Base-by-base conservation (phyloP, 2,797 vertebrate species). In the Pipistrellus pipistrellus region DNA sequence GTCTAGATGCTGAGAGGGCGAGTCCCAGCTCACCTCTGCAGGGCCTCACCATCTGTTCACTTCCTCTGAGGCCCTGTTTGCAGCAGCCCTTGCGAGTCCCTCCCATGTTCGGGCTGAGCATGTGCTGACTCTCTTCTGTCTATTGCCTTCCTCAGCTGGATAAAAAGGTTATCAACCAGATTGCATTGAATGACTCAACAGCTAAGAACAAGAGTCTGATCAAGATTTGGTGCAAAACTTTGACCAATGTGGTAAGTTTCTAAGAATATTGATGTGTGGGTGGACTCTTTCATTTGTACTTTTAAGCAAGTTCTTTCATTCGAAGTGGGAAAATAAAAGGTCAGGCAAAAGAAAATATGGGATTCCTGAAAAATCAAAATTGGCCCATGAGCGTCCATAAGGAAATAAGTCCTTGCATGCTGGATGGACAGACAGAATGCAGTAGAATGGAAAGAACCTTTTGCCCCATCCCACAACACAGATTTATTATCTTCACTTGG, bases 171-270 rank as follows among this genome's bases (percentile, higher is more conserved):
- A 99, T 99, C 97, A 98, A 95, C 12, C 98, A 85, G 68, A 99
- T 99, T 30, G 99, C 99, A 72, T 98, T 97, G 0, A 98, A 98
- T 0, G 97, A 99, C 30, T 80, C 96, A 4, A 90, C 17, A 0
- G 99, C 99, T 41, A 98, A 97, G 93, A 99, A 99, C 98, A 99
- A 97, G 98, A 99, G 99, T 97, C 97, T 99, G 93, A 97, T 99
- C 94, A 99, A 99, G 97, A 59, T 96, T 38, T 99, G 99, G 98
- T 99, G 99, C 95, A 98, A 99, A 95, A 99, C 96, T 7, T 2
- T 98, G 41, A 98, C 71, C 18, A 98, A 98, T 9, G 88, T 95
- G 97, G 99, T 99, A 97, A 98, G 99, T 97, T 38, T 59, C 62
- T n/a, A 53, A 17, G 38, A 73, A 23, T 30, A 59, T 10, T 17